Percentiles rank a stretch among this genome's conserved stretches.
phyloP scores from a whole-genome alignment of 2,113 vertebrate species.

The Eublepharis macularius region DNA sequence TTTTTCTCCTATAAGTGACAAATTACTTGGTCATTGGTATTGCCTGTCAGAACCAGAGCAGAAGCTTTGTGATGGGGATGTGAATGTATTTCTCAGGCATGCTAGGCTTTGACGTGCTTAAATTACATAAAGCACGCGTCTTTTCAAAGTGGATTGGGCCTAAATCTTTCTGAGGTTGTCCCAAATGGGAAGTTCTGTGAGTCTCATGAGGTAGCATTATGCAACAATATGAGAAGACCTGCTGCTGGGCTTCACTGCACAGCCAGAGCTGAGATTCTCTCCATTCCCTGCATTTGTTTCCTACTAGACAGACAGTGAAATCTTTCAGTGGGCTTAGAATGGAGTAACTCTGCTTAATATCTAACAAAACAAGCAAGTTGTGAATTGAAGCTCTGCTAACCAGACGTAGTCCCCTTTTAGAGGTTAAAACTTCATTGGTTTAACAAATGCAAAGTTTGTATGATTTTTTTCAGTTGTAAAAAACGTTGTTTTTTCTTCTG shows the following conservation, averaged over 20 bases:
- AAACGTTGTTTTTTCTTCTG: slow-evolving; percentile 33
- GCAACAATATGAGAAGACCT: not conserved
- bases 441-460: not conserved
- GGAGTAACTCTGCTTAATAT: too few relatives aligned
- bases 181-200: not conserved
- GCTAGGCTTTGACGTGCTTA: not conserved
- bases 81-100: not conserved
- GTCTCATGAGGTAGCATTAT: too few relatives aligned
- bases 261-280: not conserved
- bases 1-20: not conserved
- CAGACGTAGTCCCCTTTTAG: not conserved
- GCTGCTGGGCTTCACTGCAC: not conserved
- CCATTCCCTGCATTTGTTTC: not conserved
- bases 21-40: not conserved
- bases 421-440: not conserved
- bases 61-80: not conserved
- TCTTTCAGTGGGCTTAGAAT: too few relatives aligned
- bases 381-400: not conserved
- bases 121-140: not conserved
- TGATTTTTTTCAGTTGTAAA: not conserved
- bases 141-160: too few relatives aligned
- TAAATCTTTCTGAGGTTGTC: not conserved
- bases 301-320: too few relatives aligned
- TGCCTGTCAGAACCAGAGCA: not conserved
- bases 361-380: not conserved